These are phyloP conservation scores for Leucophenga maculata DNA, from an alignment of 2,888 invertebrate genomes.

Conservation along the genomic window DNA sequence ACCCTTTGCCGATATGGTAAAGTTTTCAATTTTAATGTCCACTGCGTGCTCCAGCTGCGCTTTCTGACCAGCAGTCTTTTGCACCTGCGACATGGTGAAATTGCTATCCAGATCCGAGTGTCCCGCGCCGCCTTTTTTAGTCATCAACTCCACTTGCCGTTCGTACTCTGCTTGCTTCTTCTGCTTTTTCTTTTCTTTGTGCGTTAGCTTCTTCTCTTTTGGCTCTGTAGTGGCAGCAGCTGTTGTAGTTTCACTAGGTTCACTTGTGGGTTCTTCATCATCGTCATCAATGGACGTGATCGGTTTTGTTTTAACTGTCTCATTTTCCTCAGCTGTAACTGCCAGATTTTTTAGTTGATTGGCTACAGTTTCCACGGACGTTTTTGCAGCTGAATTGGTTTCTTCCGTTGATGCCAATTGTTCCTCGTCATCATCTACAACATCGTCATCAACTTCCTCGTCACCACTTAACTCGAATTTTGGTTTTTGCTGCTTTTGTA, in stretches of 20 bases:
- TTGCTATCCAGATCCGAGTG: constrained; percentile 92
- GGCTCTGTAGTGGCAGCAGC: constrained; percentile 31
- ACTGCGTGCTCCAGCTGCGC: constrained; percentile 92
- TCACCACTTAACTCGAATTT: constrained; percentile 51
- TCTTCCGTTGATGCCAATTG: neutral
- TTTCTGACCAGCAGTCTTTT: constrained; percentile 83
- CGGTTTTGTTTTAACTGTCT: constrained; percentile 27
- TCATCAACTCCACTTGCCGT: constrained; percentile 86
- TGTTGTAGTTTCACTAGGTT: constrained; percentile 37
- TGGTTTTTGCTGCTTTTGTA: constrained; percentile 57
- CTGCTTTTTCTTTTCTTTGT: constrained; percentile 92
- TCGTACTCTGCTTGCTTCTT: constrained; percentile 93
- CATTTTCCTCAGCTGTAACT: constrained; percentile 39
- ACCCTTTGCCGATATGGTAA: constrained; percentile 95
- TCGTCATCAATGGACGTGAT: constrained; percentile 22
- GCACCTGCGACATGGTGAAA: constrained; percentile 92
- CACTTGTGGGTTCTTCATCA: constrained; percentile 26
- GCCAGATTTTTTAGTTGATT: constrained; percentile 15
- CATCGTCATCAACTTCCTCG: constrained; percentile 60
- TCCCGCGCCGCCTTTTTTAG: constrained; percentile 90
- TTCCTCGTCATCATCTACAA: constrained; percentile 40
- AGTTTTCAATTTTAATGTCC: constrained; percentile 98
- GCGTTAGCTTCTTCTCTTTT: constrained; percentile 84
- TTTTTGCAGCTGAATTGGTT: too few species aligned
- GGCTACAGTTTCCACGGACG: neutral